These are phyloP conservation scores for Phaonia tiefii DNA, from an alignment of 2,888 invertebrate genomes.

Conservation along the genomic window DNA sequence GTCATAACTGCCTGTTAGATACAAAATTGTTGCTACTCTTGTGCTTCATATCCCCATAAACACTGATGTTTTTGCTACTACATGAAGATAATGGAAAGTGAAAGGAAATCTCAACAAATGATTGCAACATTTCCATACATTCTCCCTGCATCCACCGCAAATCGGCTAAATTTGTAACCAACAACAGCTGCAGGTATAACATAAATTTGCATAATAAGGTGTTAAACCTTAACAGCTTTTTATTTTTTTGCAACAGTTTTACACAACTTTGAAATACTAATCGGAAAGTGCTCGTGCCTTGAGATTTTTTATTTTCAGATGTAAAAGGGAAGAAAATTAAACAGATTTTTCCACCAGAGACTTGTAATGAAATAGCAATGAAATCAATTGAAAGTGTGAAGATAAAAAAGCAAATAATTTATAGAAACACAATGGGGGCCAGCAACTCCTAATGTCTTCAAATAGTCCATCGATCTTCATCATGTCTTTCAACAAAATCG, in stretches of 20 bases:
- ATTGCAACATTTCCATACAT: slow-evolving; percentile 37
- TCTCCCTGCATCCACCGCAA: slow-evolving; percentile 8
- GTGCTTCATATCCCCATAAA: not conserved
- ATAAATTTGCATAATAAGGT: slow-evolving; percentile 64
- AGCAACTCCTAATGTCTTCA: slow-evolving; percentile 39
- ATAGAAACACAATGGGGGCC: not conserved
- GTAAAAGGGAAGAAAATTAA: too few species aligned
- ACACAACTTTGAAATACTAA: not conserved
- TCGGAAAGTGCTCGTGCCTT: not conserved
- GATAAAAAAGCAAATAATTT: not conserved
- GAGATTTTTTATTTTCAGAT: slow-evolving; percentile 4
- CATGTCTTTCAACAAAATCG: slow-evolving; percentile 58
- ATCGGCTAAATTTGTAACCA: not conserved
- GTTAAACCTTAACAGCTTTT: slow-evolving; percentile 55
- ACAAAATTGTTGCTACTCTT: slow-evolving; percentile 9
- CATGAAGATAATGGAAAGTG: slow-evolving; percentile 34
- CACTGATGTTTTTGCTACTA: not conserved
- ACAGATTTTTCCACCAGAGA: not conserved
- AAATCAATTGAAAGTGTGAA: slow-evolving; percentile 11
- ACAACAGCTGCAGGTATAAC: slow-evolving; percentile 27
- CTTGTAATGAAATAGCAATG: not conserved
- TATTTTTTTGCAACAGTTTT: slow-evolving; percentile 11
- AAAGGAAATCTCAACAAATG: slow-evolving; percentile 29
- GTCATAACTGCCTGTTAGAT: slow-evolving; percentile 12
- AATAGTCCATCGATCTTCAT: slow-evolving; percentile 64